Evolutionary conservation across 2,888 invertebrate genomes (phyloP), one percentile per base, ranked within the genome.

Genomic region (Caenorhabditis wallacei): DNA sequence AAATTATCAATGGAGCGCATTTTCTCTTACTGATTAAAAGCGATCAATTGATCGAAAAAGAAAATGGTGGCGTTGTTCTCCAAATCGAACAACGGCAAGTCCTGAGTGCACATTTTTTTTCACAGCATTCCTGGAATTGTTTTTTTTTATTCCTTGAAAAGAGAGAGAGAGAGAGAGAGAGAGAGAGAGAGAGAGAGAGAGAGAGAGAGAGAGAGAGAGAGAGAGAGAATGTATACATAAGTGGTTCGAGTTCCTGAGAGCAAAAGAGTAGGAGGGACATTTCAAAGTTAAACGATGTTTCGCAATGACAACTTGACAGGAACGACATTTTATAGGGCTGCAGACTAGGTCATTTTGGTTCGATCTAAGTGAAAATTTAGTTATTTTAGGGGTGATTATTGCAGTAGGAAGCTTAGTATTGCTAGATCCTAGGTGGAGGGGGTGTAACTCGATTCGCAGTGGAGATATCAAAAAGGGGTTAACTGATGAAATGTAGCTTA

Each of bases 1-100:
- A 74, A 18, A 26, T 8, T 4, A 16, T 1, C 7, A 16, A 22
- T 20, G 51, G 10, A 24, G 7, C 43, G 5, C 11, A 26, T 30
- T 57, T 26, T 30, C 2, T 13, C 74, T 66, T 5, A 87, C 87
- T 74, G 69, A 71, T 84, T 84, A 54, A 87, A 87, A 16, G 80
- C 79, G 18, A 78, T 71, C 16, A 87, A 54, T 40, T 82, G 80
- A 48, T 87, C 83, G 46, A 87, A 84, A 66, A 86, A 85, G 37
- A 53, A 70, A 24, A 84, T 68, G 26, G 87, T 85, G 11, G 22
- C 30, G 64, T 87, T 87, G 63, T 85, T 75, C 10, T 78, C 61
- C 61, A 87, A 54, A 70, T 87, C 85, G 80, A 87, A 87, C 53
- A 87, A 63, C 20, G 84, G 84, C 30, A 83, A 72, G 53, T 87